Conservation (phyloP, 1,140 invertebrate genomes). For the Atta colombica region DNA sequence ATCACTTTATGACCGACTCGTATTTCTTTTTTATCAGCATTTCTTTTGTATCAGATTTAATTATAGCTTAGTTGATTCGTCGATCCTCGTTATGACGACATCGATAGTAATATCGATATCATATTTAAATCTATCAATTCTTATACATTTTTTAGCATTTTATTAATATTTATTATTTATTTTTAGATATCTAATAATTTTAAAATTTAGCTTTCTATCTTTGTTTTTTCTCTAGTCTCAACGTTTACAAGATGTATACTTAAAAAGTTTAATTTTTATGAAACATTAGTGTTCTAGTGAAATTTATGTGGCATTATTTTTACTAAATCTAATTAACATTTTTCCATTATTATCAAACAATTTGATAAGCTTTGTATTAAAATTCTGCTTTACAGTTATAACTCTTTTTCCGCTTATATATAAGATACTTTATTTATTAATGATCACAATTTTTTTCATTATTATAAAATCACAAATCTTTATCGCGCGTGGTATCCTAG, state of each 20-base stretch:
- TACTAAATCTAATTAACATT: not conserved
- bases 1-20: not conserved
- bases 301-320: not conserved
- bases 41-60: not conserved
- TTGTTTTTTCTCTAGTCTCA: not conserved
- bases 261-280: not conserved
- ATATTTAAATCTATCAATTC: not conserved
- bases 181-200: not conserved
- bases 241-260: not conserved
- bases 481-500: not conserved
- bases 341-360: not conserved
- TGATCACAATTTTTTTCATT: not conserved
- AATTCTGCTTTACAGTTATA: not conserved
- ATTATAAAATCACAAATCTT: conserved; percentile 4
- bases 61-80: not conserved
- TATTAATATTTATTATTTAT: conserved; percentile 14
- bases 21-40: conserved; percentile 10
- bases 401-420: not conserved
- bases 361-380: not conserved
- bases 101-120: too few relatives aligned
- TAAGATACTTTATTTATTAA: not conserved
- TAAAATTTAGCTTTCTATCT: not conserved
- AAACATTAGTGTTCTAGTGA: not conserved
- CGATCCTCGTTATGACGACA: not conserved
- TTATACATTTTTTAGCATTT: not conserved